A percentile compares a stretch with the other conserved stretches of the same genome.
Conservation (phyloP, 2,797 vertebrate species). For the Protosalanx chinensis region DNA sequence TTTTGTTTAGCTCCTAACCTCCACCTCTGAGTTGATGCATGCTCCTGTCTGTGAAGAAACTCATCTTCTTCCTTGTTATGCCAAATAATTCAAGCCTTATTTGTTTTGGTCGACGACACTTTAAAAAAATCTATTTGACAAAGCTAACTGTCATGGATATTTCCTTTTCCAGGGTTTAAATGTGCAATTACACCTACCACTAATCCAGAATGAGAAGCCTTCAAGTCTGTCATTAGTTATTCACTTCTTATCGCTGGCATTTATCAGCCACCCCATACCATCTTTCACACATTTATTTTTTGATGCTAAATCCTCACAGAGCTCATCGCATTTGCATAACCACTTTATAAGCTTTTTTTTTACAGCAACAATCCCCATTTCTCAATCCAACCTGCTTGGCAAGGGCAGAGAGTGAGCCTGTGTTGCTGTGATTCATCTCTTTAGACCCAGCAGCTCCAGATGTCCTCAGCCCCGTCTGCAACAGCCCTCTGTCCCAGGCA, state of each 20-base stretch:
- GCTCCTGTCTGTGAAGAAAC: not conserved
- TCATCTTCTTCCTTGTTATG: not conserved
- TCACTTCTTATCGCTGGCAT: constrained; percentile 21
- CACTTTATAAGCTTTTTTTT: constrained; percentile 23
- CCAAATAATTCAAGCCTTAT: constrained; percentile 1
- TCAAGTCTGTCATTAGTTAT: constrained; percentile 21
- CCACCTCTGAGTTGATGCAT: not conserved
- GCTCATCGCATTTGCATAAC: constrained; percentile 36
- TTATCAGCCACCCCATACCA: constrained; percentile 16
- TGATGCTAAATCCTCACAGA: constrained; percentile 2
- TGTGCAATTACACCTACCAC: constrained; percentile 1
- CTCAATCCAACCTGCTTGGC: constrained; percentile 54
- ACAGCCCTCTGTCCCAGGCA: not conserved
- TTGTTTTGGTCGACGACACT: constrained; percentile 12
- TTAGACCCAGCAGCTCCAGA: constrained; percentile 9
- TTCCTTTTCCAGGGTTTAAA: not conserved
- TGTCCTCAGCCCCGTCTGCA: not conserved
- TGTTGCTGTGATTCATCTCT: constrained; percentile 22
- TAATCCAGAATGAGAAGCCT: constrained; percentile 7
- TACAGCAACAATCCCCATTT: constrained; percentile 49
- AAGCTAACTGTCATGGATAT: not conserved
- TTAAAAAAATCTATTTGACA: constrained; percentile 10
- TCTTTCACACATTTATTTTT: constrained; percentile 25
- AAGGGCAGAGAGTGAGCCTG: constrained; percentile 33
- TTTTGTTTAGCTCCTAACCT: not conserved